Evolutionary conservation across 2,797 vertebrate genomes (phyloP), one percentile per base, ranked within the genome.

Genomic region (Telmatherina bonti): DNA sequence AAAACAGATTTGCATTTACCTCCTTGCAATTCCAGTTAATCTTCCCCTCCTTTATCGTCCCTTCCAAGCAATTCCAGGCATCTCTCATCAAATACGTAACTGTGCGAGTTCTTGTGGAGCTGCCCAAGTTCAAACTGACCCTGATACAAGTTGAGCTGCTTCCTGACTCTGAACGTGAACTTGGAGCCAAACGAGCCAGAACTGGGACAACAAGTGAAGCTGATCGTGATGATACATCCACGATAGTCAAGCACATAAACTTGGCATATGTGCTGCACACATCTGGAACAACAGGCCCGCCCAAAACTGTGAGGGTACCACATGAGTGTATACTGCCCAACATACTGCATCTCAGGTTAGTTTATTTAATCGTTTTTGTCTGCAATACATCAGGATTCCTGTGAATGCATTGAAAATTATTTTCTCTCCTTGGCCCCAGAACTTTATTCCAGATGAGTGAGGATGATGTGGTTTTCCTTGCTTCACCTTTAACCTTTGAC

Each of bases 401-500:
- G 12, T 4, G 7, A 35, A 7, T 12, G 12, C 16, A 0, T 31
- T 45, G 7, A 49, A 27, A 49, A 8, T 10, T 2, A 1, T 10
- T n/a, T 8, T 47, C 22, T 45, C 16, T 62, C 4, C 61, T 4
- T 29, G 26, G 58, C 49, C 49, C 77, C 82, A 99, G 97, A 65
- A 90, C 92, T 53, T 83, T 99, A 78, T 98, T 98, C 90, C 90
- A 95, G 85, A 81, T 99, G 78, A 95, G 91, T 4, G 49, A 89
- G 26, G 88, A 95, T 5, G 98, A 99, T 80, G 62, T 95, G 70
- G 91, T 99, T 0, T 97, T 99, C 81, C 90, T 99, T 60, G 96
- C 97, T 26, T 98, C 98, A 8, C 95, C 97, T 13, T 88, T 99
- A 75, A 99, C 97, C 3, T 99, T 99, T 92, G 98, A 99, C 87